These are phyloP conservation scores for Drosophila rhopaloa DNA, from an alignment of 1,140 invertebrate species.

Conservation along the genomic window DNA sequence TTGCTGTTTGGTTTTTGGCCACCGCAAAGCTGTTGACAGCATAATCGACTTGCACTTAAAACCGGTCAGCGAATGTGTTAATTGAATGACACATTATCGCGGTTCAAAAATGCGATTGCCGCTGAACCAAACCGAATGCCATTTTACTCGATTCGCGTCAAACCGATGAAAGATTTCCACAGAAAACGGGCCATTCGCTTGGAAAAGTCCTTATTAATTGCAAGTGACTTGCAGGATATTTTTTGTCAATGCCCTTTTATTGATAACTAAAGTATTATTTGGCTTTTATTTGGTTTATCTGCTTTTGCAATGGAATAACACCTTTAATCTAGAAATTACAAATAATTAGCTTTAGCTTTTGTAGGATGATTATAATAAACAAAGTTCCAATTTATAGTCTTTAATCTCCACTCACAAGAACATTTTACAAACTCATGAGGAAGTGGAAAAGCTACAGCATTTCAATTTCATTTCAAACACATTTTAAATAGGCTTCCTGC, in stretches of 20 bases:
- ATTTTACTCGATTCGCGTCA: constrained; percentile 2
- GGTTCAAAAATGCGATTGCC: constrained; percentile 4
- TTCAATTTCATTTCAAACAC: background rate
- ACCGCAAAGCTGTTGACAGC: constrained; percentile 61
- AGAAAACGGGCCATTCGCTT: background rate
- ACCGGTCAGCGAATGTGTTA: constrained; percentile 53
- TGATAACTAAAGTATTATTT: no score
- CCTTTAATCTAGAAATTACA: no score
- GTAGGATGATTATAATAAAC: no score
- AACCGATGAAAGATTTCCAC: background rate
- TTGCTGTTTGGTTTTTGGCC: constrained; percentile 20
- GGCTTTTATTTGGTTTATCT: no score
- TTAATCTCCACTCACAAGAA: no score
- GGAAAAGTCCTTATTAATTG: constrained; percentile 3
- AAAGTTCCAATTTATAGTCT: no score
- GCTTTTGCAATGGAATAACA: no score
- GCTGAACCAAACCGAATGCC: constrained; percentile 16
- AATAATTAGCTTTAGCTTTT: no score
- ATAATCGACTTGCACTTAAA: constrained; percentile 72
- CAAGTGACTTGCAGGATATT: background rate
- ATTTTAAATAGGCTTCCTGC: background rate
- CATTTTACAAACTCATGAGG: background rate
- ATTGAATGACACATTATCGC: constrained; percentile 52
- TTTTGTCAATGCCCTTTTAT: background rate
- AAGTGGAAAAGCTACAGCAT: background rate